Evolutionary conservation across 2,797 vertebrate species (phyloP).

Genomic region (Decapterus maruadsi): DNA sequence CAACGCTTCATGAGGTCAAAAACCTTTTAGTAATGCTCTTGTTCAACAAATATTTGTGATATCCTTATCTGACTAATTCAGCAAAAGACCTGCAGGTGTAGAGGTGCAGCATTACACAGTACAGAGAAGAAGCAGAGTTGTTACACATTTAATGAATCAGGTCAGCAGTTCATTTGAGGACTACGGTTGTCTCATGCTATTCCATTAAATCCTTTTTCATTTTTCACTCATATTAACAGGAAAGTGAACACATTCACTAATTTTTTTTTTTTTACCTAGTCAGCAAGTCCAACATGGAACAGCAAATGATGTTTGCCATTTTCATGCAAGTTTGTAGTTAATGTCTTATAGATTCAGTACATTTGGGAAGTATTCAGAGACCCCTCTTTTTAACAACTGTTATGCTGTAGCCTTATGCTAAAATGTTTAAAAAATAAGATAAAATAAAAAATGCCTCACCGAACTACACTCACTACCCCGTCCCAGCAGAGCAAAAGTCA

Average conservation of each 20-base stretch:
- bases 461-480: no score
- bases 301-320: background rate
- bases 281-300: background rate
- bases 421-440: no score
- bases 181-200: background rate
- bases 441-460: no score
- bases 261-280: background rate
- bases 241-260: background rate
- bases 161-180: background rate
- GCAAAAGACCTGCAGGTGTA: slow-evolving; percentile 10
- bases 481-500: no score
- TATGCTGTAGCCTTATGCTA: no score
- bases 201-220: background rate
- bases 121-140: background rate
- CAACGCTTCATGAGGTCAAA: background rate
- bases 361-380: no score
- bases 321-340: background rate
- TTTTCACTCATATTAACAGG: background rate
- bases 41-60: background rate
- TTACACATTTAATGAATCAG: background rate
- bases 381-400: no score
- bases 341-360: background rate
- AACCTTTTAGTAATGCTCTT: slow-evolving; percentile 9
- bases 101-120: background rate
- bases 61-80: slow-evolving; percentile 13